Conservation (phyloP, 1,140 invertebrate genomes). For the Dendrolimus kikuchii region DNA sequence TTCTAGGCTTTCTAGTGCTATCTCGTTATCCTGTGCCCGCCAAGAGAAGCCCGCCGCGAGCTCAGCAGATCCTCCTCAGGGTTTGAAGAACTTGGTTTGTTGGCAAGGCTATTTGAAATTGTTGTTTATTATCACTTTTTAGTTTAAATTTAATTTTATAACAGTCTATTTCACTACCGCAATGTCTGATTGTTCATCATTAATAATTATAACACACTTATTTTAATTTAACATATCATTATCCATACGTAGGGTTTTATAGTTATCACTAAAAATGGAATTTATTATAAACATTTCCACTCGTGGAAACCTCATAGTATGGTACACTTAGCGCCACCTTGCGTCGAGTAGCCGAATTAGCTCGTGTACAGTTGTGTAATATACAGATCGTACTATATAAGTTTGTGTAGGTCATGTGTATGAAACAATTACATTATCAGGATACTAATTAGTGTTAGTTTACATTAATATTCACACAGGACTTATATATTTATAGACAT, state of each 20-base stretch:
- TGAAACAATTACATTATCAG: too few species aligned
- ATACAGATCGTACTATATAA: not conserved
- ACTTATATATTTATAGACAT: too few species aligned
- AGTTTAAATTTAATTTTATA: not conserved
- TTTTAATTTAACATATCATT: too few species aligned
- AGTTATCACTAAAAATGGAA: too few species aligned
- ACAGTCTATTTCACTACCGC: not conserved
- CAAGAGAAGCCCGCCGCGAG: constrained; percentile 29
- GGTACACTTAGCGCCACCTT: constrained; percentile 32
- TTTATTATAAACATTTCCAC: too few species aligned
- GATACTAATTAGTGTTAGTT: too few species aligned
- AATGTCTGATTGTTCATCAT: too few species aligned
- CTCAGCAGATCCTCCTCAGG: constrained; percentile 43
- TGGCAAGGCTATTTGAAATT: constrained; percentile 43
- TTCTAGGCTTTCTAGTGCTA: constrained; percentile 19
- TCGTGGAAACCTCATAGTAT: not conserved
- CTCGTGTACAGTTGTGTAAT: not conserved
- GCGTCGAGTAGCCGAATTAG: constrained; percentile 25
- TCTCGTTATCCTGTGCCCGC: constrained; percentile 25
- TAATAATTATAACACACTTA: too few species aligned
- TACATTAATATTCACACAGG: too few species aligned
- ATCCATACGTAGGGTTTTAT: too few species aligned
- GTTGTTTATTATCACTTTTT: constrained; percentile 8
- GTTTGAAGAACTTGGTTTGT: constrained; percentile 51
- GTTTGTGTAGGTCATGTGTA: too few species aligned